Evolutionary conservation across 2,797 vertebrate genomes (phyloP), one percentile per base, ranked within the genome.

Genomic region (Fistularia tabacaria): DNA sequence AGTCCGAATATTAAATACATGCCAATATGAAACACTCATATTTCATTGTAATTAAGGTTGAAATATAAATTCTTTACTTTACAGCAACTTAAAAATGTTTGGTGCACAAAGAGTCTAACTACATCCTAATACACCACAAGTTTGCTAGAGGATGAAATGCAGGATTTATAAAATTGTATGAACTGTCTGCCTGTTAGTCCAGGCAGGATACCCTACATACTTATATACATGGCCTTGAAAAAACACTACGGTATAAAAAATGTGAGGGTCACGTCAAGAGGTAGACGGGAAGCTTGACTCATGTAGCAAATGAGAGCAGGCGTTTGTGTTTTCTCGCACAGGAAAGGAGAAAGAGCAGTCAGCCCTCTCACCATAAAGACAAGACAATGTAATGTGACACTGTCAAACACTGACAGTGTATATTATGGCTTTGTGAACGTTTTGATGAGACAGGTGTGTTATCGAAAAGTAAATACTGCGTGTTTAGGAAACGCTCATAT

Each of bases 151-250:
- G 68, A 80, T 61, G 69, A 51, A 61, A 66, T 69, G 74, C 76
- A 75, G 54, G 51, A 71, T 73, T 37, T 57, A 64, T 59, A 57
- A 71, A 74, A 63, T 58, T 67, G 59, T 14, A 49, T 49, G 48
- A 8, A 40, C 49, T 0, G 25, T 25, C 25, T 25, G 25, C 25
- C 25, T 25, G 5, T 25, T 25, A 58, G 64, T 67, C 65, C 13
- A 49, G 60, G 54, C 73, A 80, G 83, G 79, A 84, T 80, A 79
- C 80, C 76, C 70, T 64, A 57, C 45, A 66, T 40, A 50, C 14
- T 69, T 49, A 62, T 36, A 79, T 54, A 49, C 57, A 59, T 11
- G 49, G 57, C 76, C 79, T 78, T 73, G 66, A 73, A 47, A 69
- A 69, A 45, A 7, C 25, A 25, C 25, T 25, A 25, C 25, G 5